These are phyloP conservation scores for Eulemur mongoz DNA, from an alignment of 2,797 vertebrate species.

Conservation along the genomic window DNA sequence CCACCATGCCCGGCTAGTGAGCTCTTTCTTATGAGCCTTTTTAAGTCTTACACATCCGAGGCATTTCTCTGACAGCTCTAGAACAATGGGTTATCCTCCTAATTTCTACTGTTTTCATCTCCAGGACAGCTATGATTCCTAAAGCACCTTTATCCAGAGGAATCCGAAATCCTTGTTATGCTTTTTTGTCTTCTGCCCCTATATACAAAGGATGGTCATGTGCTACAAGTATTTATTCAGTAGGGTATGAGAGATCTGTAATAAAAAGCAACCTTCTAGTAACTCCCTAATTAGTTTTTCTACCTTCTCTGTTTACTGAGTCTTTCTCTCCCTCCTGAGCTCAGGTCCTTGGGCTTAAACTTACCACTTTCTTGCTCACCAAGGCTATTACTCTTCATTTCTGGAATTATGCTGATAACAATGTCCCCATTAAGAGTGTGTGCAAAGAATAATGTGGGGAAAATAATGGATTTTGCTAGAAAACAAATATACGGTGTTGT, in stretches of 20 bases:
- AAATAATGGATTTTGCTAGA: neutral
- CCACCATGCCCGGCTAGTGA: too few species aligned
- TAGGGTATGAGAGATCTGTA: neutral
- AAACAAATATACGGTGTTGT: neutral
- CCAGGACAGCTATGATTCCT: neutral
- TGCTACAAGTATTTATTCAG: neutral
- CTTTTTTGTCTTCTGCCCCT: neutral
- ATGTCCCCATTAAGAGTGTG: neutral
- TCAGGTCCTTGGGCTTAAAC: neutral
- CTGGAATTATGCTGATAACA: neutral
- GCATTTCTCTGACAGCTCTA: neutral
- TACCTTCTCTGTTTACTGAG: neutral
- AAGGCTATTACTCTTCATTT: neutral
- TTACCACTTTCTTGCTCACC: neutral
- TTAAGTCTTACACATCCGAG: neutral
- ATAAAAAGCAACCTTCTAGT: neutral
- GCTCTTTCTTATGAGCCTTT: too few species aligned
- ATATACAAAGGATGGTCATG: neutral
- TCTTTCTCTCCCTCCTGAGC: neutral
- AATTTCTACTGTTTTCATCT: neutral
- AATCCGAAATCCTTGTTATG: neutral
- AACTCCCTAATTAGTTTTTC: neutral
- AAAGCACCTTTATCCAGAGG: neutral
- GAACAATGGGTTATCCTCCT: neutral
- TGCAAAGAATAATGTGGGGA: neutral